Conservation (phyloP, 2,797 vertebrate species). For the Xiphophorus birchmanni region DNA sequence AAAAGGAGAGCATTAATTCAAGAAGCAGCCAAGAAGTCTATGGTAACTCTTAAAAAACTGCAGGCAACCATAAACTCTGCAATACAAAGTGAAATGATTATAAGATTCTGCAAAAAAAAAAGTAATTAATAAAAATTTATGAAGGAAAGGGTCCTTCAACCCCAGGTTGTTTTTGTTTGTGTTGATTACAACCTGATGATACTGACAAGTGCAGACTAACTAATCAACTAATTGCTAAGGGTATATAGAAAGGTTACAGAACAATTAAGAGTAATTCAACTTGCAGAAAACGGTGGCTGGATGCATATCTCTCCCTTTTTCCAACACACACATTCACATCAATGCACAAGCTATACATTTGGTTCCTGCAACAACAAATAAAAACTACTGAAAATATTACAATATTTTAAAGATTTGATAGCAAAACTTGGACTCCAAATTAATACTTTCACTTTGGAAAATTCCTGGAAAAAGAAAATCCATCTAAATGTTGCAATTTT, state of each 20-base stretch:
- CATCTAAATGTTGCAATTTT: conserved; percentile 66
- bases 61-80: not conserved
- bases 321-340: not conserved
- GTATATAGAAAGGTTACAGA: conserved; percentile 73
- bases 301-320: not conserved
- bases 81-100: not conserved
- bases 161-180: conserved; percentile 64
- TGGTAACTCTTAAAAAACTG: not conserved
- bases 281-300: conserved; percentile 39
- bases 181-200: conserved; percentile 70
- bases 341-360: conserved; percentile 6
- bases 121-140: conserved; percentile 62
- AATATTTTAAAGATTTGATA: not conserved
- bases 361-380: conserved; percentile 11
- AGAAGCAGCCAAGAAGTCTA: not conserved
- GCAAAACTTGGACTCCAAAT: not conserved
- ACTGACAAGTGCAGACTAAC: conserved; percentile 67
- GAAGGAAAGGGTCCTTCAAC: conserved; percentile 57
- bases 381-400: conserved; percentile 2
- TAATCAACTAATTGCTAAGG: conserved; percentile 81
- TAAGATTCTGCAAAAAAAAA: too few relatives aligned
- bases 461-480: conserved; percentile 18
- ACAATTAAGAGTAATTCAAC: conserved; percentile 73
- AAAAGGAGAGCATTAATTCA: not conserved
- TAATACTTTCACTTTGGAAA: not conserved